These are phyloP conservation scores for Oryzias celebensis DNA, from an alignment of 2,113 vertebrate genomes.

Conservation along the genomic window DNA sequence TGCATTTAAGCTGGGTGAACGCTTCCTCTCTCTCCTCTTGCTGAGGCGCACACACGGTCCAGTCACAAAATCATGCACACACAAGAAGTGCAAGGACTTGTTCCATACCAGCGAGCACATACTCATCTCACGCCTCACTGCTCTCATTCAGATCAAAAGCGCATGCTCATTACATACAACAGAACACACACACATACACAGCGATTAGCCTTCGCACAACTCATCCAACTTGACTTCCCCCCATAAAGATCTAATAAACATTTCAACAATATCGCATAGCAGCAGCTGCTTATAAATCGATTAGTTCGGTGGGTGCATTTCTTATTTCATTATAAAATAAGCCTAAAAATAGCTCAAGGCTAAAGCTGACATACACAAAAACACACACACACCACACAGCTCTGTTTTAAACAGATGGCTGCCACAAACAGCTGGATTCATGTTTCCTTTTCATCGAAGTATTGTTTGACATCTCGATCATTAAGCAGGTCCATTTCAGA, in stretches of 20 bases:
- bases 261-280: conserved; percentile 52
- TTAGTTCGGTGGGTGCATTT: conserved; percentile 57
- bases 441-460: conserved; percentile 58
- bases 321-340: conserved; percentile 64
- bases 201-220: conserved; percentile 32
- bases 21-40: conserved; percentile 33
- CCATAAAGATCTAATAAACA: conserved; percentile 63
- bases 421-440: conserved; percentile 68
- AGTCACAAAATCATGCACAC: conserved; percentile 50
- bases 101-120: conserved; percentile 74
- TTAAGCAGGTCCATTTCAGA: conserved; percentile 52
- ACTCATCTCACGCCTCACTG: conserved; percentile 75
- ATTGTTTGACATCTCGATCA: conserved; percentile 68
- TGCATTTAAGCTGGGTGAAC: conserved; percentile 72
- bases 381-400: conserved; percentile 42
- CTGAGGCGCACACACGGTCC: conserved; percentile 13
- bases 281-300: conserved; percentile 56
- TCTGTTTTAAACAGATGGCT: conserved; percentile 62
- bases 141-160: conserved; percentile 73
- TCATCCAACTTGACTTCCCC: conserved; percentile 52
- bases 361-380: conserved; percentile 51
- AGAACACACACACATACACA: conserved; percentile 30
- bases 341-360: conserved; percentile 59
- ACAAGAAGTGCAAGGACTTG: conserved; percentile 68
- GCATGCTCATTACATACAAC: conserved; percentile 71